A percentile compares a stretch with the other conserved stretches of the same genome.
Conservation (phyloP, 2,888 invertebrate species). For the Drosophila neotestacea region DNA sequence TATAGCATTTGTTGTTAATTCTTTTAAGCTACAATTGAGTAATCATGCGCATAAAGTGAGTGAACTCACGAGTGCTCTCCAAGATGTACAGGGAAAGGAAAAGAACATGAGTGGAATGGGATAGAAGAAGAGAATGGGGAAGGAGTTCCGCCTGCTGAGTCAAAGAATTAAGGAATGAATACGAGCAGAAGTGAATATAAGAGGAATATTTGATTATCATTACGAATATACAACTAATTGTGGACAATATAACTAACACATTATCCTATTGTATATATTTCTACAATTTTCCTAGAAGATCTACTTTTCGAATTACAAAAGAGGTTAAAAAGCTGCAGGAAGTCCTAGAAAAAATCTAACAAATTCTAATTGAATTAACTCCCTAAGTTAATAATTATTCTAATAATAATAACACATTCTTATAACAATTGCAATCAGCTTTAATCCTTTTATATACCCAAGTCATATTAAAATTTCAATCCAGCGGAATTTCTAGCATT, state of each 20-base stretch:
- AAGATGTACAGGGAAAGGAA: background rate
- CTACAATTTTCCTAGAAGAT: too few species aligned
- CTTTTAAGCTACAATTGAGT: slow-evolving; percentile 74
- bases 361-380: too few species aligned
- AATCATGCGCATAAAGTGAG: slow-evolving; percentile 69
- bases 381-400: too few species aligned
- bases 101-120: background rate
- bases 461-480: too few species aligned
- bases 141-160: slow-evolving; percentile 17
- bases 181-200: background rate
- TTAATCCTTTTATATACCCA: too few species aligned
- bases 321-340: too few species aligned
- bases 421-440: too few species aligned
- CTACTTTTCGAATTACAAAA: too few species aligned
- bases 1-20: slow-evolving; percentile 73
- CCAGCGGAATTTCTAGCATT: background rate
- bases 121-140: background rate
- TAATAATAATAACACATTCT: too few species aligned
- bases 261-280: too few species aligned
- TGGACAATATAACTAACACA: too few species aligned
- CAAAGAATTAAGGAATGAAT: slow-evolving; percentile 2
- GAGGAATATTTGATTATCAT: background rate
- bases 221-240: background rate
- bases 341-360: too few species aligned
- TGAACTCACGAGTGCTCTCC: slow-evolving; percentile 63